Evolutionary conservation across 2,888 invertebrate species (phyloP).

Genomic region (Pseudococcus jackbeardsleyi): DNA sequence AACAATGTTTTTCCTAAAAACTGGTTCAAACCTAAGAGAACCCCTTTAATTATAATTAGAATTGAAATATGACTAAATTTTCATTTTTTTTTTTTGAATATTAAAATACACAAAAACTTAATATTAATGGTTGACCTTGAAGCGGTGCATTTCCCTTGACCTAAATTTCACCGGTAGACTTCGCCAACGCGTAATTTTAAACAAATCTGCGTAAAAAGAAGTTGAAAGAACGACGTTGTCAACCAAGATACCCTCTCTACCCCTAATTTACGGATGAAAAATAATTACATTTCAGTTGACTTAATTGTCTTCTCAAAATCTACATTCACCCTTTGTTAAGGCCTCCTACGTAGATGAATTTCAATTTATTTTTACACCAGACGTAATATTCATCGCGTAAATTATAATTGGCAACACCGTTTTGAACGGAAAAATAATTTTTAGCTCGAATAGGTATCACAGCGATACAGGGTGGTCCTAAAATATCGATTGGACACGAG

Average conservation of each 20-base stretch:
- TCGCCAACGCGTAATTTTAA: not conserved
- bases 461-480: too few relatives aligned
- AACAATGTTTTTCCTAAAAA: too few relatives aligned
- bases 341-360: not conserved
- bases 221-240: not conserved
- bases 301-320: too few relatives aligned
- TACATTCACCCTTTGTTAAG: not conserved
- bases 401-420: not conserved
- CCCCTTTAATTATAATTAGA: not conserved
- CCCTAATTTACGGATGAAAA: not conserved
- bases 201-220: not conserved
- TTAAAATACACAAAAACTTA: not conserved
- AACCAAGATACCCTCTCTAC: not conserved
- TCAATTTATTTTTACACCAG: slow-evolving; percentile 17
- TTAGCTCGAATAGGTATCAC: not conserved
- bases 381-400: not conserved
- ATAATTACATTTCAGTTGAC: not conserved
- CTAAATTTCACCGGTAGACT: not conserved
- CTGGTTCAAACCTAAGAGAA: too few relatives aligned
- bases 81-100: not conserved
- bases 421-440: not conserved
- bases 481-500: too few relatives aligned
- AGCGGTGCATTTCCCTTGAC: not conserved
- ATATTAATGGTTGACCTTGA: not conserved
- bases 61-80: not conserved